Evolutionary conservation across 2,797 vertebrate genomes (phyloP).

Genomic region (Chrysocyon brachyurus): DNA sequence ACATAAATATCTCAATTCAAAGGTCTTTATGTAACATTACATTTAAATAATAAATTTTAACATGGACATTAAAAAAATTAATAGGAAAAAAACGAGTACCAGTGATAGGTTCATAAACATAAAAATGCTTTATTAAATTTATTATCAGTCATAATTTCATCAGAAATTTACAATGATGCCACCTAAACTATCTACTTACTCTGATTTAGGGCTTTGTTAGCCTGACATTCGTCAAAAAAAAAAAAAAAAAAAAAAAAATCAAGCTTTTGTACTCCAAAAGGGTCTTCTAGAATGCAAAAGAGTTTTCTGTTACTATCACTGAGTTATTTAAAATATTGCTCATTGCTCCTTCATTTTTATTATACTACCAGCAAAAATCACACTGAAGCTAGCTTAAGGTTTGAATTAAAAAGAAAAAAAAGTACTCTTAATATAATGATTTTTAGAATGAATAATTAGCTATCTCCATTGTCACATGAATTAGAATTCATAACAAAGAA

Average conservation of each 20-base stretch:
- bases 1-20: not conserved
- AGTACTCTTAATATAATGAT: slow-evolving; percentile 42
- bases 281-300: not conserved
- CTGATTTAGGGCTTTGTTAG: slow-evolving; percentile 43
- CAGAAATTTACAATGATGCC: not conserved
- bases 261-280: not conserved
- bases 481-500: slow-evolving; percentile 70
- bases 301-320: not conserved
- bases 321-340: slow-evolving; percentile 36
- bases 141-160: not conserved
- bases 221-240: not conserved
- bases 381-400: not conserved
- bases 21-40: not conserved
- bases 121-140: slow-evolving; percentile 11
- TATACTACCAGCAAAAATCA: not conserved
- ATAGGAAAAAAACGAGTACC: not conserved
- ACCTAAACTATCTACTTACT: not conserved
- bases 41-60: slow-evolving; percentile 53
- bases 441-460: slow-evolving; percentile 71
- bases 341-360: not conserved
- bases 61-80: not conserved
- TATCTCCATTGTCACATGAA: slow-evolving; percentile 51
- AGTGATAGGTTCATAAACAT: not conserved
- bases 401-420: not conserved
- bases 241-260: not conserved